Conservation (phyloP, 2,113 vertebrate species). For the Peromyscus polionotus region DNA sequence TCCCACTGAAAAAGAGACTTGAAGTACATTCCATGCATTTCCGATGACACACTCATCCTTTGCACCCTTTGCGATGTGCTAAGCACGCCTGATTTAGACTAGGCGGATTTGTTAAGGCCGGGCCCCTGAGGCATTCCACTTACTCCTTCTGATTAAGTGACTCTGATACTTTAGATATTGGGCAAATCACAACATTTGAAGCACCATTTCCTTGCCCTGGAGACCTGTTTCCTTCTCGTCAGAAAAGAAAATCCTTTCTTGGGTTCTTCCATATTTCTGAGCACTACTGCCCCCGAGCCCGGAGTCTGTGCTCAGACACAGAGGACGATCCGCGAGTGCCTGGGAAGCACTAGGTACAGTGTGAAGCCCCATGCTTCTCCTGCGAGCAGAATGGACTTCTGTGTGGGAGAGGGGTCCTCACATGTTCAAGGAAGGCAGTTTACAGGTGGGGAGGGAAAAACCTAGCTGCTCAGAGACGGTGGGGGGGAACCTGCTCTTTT, state of each 20-base stretch:
- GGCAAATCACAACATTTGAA: not conserved
- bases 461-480: not conserved
- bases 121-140: not conserved
- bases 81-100: constrained; percentile 1
- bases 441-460: not conserved
- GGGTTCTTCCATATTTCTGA: not conserved
- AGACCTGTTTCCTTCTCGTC: not conserved
- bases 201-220: not conserved
- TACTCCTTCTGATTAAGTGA: not conserved
- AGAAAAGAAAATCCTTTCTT: not conserved
- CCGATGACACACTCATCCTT: constrained; percentile 56
- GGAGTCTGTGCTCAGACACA: not conserved
- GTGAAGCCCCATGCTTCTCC: not conserved
- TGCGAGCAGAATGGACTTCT: not conserved
- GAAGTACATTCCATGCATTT: constrained; percentile 73
- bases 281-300: not conserved
- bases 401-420: not conserved
- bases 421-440: not conserved
- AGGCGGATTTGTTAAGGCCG: not conserved
- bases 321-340: not conserved
- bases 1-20: constrained; percentile 37
- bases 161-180: not conserved
- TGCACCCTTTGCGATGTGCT: not conserved
- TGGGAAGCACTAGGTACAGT: not conserved
- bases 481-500: not conserved